These are phyloP conservation scores for Rhabdomys pumilio DNA, from an alignment of 2,797 vertebrate genomes.

Conservation along the genomic window DNA sequence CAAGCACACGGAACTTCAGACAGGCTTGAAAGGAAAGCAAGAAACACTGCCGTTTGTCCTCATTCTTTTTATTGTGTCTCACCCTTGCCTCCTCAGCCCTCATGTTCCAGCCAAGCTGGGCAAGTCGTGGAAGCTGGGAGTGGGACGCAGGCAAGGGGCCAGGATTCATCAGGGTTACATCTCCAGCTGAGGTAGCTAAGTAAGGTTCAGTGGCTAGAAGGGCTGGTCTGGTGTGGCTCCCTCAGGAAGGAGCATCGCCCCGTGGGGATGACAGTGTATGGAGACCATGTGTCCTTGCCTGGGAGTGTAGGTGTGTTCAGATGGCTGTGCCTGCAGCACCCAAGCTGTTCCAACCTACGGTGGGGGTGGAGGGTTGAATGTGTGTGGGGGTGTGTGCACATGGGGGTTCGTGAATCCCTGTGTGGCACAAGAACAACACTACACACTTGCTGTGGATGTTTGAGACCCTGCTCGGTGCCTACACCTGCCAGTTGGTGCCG, in stretches of 20 bases:
- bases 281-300: constrained; percentile 17
- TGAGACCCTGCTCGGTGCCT: background rate
- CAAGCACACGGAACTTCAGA: constrained; percentile 5
- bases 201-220: constrained; percentile 32
- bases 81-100: background rate
- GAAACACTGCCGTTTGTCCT: constrained; percentile 24
- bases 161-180: background rate
- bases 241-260: constrained; percentile 21
- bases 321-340: constrained; percentile 51
- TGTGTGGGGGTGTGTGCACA: background rate
- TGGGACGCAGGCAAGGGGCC: constrained; percentile 32
- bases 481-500: background rate
- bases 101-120: background rate
- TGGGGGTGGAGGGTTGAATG: background rate
- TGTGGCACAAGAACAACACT: constrained; percentile 33
- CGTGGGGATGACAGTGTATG: background rate
- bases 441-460: background rate
- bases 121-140: background rate
- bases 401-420: background rate
- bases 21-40: constrained; percentile 16
- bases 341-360: constrained; percentile 54
- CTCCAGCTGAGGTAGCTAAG: constrained; percentile 68
- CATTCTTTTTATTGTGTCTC: constrained; percentile 67
- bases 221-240: constrained; percentile 16
- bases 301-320: constrained; percentile 43